Conservation (phyloP, 2,113 vertebrate species). For the Procavia capensis region DNA sequence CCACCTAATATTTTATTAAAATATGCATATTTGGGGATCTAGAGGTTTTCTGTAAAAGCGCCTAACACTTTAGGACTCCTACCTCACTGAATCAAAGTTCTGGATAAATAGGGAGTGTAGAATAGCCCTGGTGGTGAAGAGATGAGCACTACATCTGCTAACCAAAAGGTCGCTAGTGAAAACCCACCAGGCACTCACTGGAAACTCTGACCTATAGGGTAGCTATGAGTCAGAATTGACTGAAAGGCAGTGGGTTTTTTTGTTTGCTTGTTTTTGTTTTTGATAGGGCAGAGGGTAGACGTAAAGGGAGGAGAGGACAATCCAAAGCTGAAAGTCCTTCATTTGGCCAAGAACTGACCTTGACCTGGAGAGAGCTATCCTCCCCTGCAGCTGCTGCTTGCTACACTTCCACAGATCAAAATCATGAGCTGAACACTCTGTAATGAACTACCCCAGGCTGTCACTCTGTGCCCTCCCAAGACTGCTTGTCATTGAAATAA, state of each 20-base stretch:
- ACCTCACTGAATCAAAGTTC: background rate
- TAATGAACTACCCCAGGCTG: background rate
- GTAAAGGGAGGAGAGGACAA: background rate
- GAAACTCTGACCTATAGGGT: too few relatives aligned
- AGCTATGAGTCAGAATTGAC: too few relatives aligned
- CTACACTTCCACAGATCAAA: background rate
- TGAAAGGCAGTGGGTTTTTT: too few relatives aligned
- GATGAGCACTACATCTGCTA: too few relatives aligned
- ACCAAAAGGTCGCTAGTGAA: too few relatives aligned
- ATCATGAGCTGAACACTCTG: background rate
- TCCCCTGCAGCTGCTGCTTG: background rate
- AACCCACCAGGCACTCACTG: too few relatives aligned
- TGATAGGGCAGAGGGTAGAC: background rate
- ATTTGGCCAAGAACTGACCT: background rate
- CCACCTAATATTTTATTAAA: background rate
- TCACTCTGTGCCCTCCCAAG: background rate
- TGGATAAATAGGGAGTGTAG: background rate
- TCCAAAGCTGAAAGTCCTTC: background rate
- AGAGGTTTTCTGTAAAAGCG: background rate
- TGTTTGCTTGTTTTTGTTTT: too few relatives aligned
- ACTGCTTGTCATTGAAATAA: constrained; percentile 22
- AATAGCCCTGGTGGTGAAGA: too few relatives aligned
- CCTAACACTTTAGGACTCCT: background rate
- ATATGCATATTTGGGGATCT: background rate
- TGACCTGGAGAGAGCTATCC: background rate